phyloP scores from a whole-genome alignment of 2,888 invertebrate genomes.

The Xestia xanthographa region DNA sequence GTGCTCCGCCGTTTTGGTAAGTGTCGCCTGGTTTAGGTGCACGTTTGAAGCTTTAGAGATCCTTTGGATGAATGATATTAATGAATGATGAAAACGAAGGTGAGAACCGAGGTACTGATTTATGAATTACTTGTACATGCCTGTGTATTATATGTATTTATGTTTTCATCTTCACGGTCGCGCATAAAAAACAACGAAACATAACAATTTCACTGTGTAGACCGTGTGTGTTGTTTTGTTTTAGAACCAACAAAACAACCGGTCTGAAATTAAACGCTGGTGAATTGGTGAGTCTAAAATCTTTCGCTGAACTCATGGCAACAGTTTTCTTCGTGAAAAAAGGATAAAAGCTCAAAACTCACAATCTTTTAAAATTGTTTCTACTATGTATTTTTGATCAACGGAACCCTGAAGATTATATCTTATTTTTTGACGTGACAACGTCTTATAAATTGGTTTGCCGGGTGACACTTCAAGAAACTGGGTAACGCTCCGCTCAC shows the following conservation, averaged over 20 bases:
- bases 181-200: background rate
- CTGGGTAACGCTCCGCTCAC: no score
- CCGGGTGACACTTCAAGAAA: no score
- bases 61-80: slow-evolving; percentile 25
- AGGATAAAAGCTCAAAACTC: background rate
- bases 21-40: slow-evolving; percentile 59
- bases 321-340: background rate
- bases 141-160: background rate
- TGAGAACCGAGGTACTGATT: background rate
- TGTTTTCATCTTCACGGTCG: background rate
- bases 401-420: slow-evolving; percentile 49
- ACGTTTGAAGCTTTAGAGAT: slow-evolving; percentile 63
- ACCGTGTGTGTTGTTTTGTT: background rate
- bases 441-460: no score
- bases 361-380: background rate
- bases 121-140: background rate
- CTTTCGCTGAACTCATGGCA: background rate
- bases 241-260: background rate
- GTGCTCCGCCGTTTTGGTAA: slow-evolving; percentile 63
- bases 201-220: background rate
- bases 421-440: no score
- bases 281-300: background rate
- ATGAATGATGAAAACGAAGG: background rate
- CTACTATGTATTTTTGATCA: background rate
- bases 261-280: background rate